A percentile compares a stretch with the other conserved stretches of the same genome.
Evolutionary conservation across 2,888 invertebrate genomes (phyloP).

Genomic region (Euplagia quadripunctaria): DNA sequence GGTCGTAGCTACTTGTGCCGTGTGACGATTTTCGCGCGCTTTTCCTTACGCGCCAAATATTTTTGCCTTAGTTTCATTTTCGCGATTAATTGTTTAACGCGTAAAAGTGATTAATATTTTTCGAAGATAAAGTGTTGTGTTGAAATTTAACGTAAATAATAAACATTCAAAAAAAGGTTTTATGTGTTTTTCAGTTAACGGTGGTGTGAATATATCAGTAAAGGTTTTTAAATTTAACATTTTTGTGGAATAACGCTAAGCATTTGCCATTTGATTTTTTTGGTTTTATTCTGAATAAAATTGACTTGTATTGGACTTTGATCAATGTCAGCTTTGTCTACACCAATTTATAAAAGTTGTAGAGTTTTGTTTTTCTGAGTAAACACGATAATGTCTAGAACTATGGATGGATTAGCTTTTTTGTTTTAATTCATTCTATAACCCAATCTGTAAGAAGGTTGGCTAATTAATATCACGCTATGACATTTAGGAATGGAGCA

Average conservation of each 20-base stretch:
- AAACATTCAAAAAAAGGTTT: neutral
- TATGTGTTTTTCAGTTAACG: constrained; percentile 4
- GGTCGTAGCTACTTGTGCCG: constrained; percentile 62
- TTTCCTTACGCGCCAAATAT: constrained; percentile 48
- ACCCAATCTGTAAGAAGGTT: too few relatives aligned
- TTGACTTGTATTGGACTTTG: neutral
- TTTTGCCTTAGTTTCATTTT: constrained; percentile 27
- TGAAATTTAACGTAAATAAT: constrained; percentile 10
- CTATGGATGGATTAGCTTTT: too few relatives aligned
- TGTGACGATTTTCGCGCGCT: constrained; percentile 55
- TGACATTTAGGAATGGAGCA: too few relatives aligned
- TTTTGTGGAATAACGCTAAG: neutral
- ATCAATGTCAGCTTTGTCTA: neutral
- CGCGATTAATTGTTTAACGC: constrained; percentile 14
- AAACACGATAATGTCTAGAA: too few relatives aligned
- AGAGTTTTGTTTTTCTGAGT: too few relatives aligned
- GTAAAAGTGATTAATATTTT: constrained; percentile 23
- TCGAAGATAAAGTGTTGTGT: constrained; percentile 20
- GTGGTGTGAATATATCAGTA: neutral
- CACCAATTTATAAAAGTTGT: too few relatives aligned
- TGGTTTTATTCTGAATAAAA: neutral
- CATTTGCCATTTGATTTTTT: neutral
- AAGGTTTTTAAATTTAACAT: neutral
- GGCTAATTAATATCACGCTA: too few relatives aligned
- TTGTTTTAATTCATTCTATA: too few relatives aligned